Evolutionary conservation across 2,113 vertebrate species (phyloP).

Genomic region (Neolamprologus cancellatus): DNA sequence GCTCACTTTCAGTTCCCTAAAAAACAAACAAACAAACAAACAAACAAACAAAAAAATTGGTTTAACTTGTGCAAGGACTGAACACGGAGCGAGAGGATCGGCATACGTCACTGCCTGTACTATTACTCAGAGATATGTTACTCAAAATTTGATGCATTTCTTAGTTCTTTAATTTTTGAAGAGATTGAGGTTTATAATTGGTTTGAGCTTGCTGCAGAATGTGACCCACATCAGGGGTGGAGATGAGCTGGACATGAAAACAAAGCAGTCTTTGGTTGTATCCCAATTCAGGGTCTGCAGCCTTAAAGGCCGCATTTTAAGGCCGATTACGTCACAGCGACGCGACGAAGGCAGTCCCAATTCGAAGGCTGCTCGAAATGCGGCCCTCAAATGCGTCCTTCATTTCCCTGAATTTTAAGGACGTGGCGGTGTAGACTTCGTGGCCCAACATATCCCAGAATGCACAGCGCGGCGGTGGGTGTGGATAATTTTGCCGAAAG

Average conservation of each 20-base stretch:
- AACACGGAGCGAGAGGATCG: background rate
- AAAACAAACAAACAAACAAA: background rate
- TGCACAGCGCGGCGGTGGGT: accelerated
- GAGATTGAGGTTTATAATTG: background rate
- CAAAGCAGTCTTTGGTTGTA: background rate
- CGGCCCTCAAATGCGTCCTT: accelerated
- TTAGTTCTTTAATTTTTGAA: background rate
- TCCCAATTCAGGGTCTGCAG: too few relatives aligned
- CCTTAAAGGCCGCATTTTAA: too few relatives aligned
- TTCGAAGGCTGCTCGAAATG: accelerated
- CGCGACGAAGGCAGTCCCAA: too few relatives aligned
- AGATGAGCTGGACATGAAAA: background rate
- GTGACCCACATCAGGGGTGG: background rate
- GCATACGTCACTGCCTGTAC: slow-evolving; percentile 2
- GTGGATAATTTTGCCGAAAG: too few relatives aligned
- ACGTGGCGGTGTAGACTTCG: accelerated
- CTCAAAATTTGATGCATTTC: background rate
- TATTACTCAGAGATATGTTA: background rate
- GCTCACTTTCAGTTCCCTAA: background rate
- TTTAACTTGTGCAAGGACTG: background rate
- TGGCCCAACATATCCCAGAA: too few relatives aligned
- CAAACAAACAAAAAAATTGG: background rate
- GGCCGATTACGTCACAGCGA: too few relatives aligned
- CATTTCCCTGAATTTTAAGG: too few relatives aligned
- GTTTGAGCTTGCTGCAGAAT: background rate